A percentile compares a stretch with the other conserved stretches of the same genome.
phyloP scores from a whole-genome alignment of 2,888 invertebrate genomes.

The Tryphoninae sp. region DNA sequence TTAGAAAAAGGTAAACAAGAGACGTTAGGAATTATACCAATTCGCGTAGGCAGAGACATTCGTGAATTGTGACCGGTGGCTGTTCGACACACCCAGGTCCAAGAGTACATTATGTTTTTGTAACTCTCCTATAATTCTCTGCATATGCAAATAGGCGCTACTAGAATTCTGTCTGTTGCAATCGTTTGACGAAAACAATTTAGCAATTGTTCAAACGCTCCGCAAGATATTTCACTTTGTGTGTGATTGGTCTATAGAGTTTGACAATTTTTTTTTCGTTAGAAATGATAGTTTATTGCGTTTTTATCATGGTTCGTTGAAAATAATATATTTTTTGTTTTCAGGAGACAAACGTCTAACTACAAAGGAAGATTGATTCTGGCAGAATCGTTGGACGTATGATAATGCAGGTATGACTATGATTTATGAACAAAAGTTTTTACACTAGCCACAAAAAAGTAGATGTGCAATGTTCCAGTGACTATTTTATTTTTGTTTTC shows the following conservation, averaged over 20 bases:
- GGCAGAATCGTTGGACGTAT: background rate
- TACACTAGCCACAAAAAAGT: background rate
- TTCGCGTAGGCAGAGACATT: constrained; percentile 46
- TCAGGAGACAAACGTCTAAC: too few species aligned
- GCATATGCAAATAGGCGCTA: constrained; percentile 29
- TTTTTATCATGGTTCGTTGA: background rate
- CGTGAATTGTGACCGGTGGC: constrained; percentile 13
- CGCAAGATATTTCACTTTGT: too few species aligned
- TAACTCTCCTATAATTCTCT: constrained; percentile 27
- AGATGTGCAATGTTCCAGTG: background rate
- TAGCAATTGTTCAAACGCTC: constrained; percentile 4
- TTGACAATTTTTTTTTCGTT: too few species aligned
- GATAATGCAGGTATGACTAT: background rate
- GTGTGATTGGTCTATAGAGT: too few species aligned
- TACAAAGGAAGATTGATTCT: background rate
- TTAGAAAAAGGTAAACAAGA: constrained; percentile 9
- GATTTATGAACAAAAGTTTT: background rate
- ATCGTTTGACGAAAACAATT: constrained; percentile 40
- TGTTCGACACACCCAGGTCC: constrained; percentile 56
- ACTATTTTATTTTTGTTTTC: background rate
- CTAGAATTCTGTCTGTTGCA: constrained; percentile 39
- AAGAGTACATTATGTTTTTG: background rate
- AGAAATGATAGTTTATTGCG: too few species aligned
- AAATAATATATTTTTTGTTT: background rate
- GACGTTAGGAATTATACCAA: constrained; percentile 17